These are phyloP conservation scores for Decapterus maruadsi DNA, from an alignment of 2,797 vertebrate genomes.

Conservation along the genomic window DNA sequence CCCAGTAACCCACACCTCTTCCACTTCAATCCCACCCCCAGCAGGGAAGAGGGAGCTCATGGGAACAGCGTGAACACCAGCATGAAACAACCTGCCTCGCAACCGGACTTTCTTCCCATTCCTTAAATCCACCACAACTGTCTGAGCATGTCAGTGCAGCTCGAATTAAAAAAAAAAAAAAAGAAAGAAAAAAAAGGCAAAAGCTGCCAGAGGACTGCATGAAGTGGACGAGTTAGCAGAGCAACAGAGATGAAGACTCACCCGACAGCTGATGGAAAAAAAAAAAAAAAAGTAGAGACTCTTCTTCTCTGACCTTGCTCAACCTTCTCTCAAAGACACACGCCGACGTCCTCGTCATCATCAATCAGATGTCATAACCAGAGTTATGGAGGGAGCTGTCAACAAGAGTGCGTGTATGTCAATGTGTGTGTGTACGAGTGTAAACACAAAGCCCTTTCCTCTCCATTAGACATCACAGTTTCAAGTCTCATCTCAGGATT, in stretches of 20 bases:
- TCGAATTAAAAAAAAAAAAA: slow-evolving; percentile 17
- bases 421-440: slow-evolving; percentile 20
- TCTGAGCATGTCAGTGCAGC: slow-evolving; percentile 75
- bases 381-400: slow-evolving; percentile 49
- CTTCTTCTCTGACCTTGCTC: slow-evolving; percentile 44
- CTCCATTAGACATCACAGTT: slow-evolving; percentile 71
- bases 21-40: slow-evolving; percentile 31
- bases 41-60: slow-evolving; percentile 61
- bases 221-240: slow-evolving; percentile 59
- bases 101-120: slow-evolving; percentile 38
- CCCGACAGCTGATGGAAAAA: slow-evolving; percentile 18
- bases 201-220: slow-evolving; percentile 75
- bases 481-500: slow-evolving; percentile 85
- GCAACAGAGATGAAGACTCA: slow-evolving; percentile 38
- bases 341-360: slow-evolving; percentile 54
- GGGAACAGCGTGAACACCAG: slow-evolving; percentile 84
- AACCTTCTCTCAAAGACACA: slow-evolving; percentile 45
- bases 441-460: slow-evolving; percentile 44
- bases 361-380: slow-evolving; percentile 65
- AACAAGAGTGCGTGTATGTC: neutral
- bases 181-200: slow-evolving; percentile 11
- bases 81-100: slow-evolving; percentile 81
- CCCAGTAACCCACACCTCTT: slow-evolving; percentile 28
- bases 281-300: slow-evolving; percentile 6
- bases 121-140: slow-evolving; percentile 33